Evolutionary conservation across 2,888 invertebrate genomes (phyloP), one percentile per base, ranked within the genome.

Genomic region (Euzophera pinguis): DNA sequence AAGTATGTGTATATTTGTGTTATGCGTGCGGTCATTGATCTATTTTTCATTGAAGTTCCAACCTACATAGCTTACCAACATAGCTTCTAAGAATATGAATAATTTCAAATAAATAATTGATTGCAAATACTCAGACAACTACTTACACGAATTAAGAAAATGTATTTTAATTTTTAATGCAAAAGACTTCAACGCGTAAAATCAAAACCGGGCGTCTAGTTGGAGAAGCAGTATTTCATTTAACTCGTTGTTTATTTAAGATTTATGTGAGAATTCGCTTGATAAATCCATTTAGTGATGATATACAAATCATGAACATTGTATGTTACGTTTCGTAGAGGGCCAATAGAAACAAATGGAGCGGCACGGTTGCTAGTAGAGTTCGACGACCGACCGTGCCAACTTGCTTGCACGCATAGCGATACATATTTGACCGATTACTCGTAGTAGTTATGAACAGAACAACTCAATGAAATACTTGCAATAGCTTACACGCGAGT

Each of bases 301-400:
- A 17, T 37, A 12, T 43, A 48, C 13, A 39, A 29, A 39, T n/a
- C n/a, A n/a, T n/a, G 10, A 22, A 41, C 41, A 32, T 4, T 13
- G 8, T 39, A 38, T 67, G 63, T 65, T 64, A 64, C 22, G 22
- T 22, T 22, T 22, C 61, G 63, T 64, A 61, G 32, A 50, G 41
- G 8, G 29, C 22, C 42, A 42, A 42, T 51, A 37, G 27, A 22
- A 42, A 42, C 27, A 35, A 51, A 42, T 51, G 17, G 43, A 51
- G 43, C 22, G 35, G 51, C 35, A 17, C 34, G 43, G 50, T 39
- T 14, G 58, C 34, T 58, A 64, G 64, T 63, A 62, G 67, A 75
- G 84, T 76, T 85, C 87, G 80, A 69, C 64, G 86, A 81, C 87
- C 86, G 84, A 63, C 79, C 82, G 67, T 75, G 81, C 76, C 80